phyloP scores from a whole-genome alignment of 2,113 vertebrate genomes.

The Oostethus manadensis region DNA sequence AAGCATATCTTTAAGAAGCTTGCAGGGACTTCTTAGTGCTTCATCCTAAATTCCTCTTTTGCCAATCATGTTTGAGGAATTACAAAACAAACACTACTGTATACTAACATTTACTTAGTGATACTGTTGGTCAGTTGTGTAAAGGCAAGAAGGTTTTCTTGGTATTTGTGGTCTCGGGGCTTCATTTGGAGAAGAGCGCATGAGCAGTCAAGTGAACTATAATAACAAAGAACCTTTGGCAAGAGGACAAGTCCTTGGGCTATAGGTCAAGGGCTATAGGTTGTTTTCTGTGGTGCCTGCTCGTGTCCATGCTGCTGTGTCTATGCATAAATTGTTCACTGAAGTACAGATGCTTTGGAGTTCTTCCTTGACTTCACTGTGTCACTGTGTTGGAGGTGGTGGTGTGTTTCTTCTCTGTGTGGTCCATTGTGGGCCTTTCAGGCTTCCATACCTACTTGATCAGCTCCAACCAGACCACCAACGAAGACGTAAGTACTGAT shows the following conservation, averaged over 20 bases:
- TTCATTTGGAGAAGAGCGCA: constrained; percentile 32
- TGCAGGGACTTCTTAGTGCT: neutral
- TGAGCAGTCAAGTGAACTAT: constrained; percentile 37
- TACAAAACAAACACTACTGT: neutral
- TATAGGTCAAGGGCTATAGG: constrained; percentile 43
- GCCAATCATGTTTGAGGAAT: neutral
- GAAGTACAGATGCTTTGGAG: neutral
- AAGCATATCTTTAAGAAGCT: neutral
- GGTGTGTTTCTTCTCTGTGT: constrained; percentile 97
- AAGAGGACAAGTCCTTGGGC: constrained; percentile 25
- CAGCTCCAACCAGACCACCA: constrained; percentile 99
- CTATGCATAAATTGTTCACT: neutral
- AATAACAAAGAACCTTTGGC: constrained; percentile 36
- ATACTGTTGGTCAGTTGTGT: constrained; percentile 1
- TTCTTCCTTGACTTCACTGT: constrained; percentile 76
- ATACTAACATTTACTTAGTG: neutral
- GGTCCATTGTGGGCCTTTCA: constrained; percentile 97
- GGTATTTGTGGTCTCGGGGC: neutral
- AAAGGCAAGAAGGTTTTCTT: constrained; percentile 3
- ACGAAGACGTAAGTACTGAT: constrained; percentile 89
- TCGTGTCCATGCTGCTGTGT: neutral
- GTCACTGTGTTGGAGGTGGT: constrained; percentile 93
- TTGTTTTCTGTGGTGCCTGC: constrained; percentile 5
- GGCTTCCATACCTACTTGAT: constrained; percentile 98
- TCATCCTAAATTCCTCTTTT: neutral